These are phyloP conservation scores for Stenolophus ochropezus DNA, from an alignment of 2,888 invertebrate genomes.

Conservation along the genomic window DNA sequence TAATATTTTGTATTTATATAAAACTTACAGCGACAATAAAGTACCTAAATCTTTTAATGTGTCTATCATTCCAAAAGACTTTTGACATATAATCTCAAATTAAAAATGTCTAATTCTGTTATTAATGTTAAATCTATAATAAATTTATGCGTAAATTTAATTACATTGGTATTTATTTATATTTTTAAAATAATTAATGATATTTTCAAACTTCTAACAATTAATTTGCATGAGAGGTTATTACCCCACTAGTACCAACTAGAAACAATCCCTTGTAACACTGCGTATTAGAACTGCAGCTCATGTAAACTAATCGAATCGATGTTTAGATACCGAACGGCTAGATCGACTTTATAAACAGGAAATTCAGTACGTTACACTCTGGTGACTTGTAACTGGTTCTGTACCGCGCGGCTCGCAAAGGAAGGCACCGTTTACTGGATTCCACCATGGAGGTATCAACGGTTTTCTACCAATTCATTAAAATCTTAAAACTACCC, in stretches of 20 bases:
- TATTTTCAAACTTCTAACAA: no score
- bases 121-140: no score
- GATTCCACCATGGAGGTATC: conserved; percentile 39
- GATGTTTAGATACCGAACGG: conserved; percentile 41
- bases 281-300: conserved; percentile 27
- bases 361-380: conserved; percentile 59
- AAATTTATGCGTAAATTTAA: no score
- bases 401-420: not conserved
- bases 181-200: no score
- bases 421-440: conserved; percentile 35
- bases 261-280: conserved; percentile 17
- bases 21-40: no score
- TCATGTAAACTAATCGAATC: conserved; percentile 45
- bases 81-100: no score
- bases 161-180: no score
- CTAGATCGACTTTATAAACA: conserved; percentile 51
- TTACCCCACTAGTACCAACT: not conserved
- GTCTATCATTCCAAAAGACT: no score
- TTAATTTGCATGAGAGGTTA: no score
- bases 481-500: conserved; percentile 11
- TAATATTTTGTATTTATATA: no score
- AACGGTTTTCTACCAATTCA: conserved; percentile 29
- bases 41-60: no score
- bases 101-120: no score
- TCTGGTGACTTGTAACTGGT: conserved; percentile 43